Conservation (phyloP, 1,140 invertebrate species). For the Gonioctena quinquepunctata region DNA sequence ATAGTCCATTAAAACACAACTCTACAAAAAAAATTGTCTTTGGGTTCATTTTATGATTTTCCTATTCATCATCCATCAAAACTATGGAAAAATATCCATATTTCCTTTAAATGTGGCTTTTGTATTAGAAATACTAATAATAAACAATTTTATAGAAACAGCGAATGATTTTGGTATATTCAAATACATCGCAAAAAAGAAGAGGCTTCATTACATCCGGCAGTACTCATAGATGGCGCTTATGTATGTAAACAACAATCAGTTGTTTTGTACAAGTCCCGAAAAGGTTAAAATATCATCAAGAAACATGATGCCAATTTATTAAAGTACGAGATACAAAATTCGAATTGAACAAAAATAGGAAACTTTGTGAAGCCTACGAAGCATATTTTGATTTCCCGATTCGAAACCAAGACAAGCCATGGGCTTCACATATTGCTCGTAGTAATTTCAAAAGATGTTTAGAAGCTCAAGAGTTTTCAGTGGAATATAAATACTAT, state of each 20-base stretch:
- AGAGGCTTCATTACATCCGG: not conserved
- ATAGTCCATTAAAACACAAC: no score
- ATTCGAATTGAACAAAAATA: conserved; percentile 17
- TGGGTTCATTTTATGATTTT: not conserved
- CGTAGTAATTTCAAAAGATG: conserved; percentile 13
- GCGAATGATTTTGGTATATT: not conserved
- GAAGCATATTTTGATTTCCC: conserved; percentile 31
- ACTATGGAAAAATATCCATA: not conserved
- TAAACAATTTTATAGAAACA: not conserved
- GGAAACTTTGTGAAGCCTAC: conserved; percentile 23
- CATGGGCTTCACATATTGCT: conserved; percentile 20
- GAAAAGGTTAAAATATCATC: not conserved
- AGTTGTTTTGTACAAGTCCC: not conserved
- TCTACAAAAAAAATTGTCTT: not conserved
- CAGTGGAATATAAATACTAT: not conserved
- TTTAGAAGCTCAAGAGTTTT: conserved; percentile 11
- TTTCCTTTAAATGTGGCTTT: not conserved
- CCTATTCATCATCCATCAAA: not conserved
- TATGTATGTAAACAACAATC: not conserved
- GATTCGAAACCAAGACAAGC: conserved; percentile 24
- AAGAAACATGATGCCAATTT: conserved; percentile 27
- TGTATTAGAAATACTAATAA: not conserved
- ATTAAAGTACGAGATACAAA: conserved; percentile 22
- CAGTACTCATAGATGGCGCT: not conserved
- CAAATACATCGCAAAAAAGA: not conserved